Evolutionary conservation across 2,797 vertebrate species (phyloP).

Genomic region (Emys orbicularis): DNA sequence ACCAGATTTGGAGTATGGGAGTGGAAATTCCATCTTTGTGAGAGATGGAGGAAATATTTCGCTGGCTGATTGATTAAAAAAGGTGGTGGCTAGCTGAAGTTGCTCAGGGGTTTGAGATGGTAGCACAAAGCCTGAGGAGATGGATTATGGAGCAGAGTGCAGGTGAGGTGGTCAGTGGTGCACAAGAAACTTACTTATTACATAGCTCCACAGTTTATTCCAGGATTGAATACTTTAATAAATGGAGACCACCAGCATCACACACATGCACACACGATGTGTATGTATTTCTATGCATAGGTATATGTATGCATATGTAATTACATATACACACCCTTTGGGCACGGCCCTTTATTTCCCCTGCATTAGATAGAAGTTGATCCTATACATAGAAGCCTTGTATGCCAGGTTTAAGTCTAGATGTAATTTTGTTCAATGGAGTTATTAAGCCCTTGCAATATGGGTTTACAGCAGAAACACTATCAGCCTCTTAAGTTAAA

Average conservation of each 20-base stretch:
- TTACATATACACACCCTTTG: neutral
- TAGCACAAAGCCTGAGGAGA: neutral
- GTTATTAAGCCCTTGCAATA: constrained; percentile 70
- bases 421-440: constrained; percentile 78
- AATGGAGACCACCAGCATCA: neutral
- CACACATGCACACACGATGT: accelerated
- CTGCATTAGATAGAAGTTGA: neutral
- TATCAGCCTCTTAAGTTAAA: constrained; percentile 66
- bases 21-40: neutral
- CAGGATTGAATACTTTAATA: neutral
- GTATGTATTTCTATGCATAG: neutral
- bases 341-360: neutral
- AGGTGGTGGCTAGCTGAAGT: neutral
- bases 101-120: neutral
- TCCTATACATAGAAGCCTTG: constrained; percentile 27
- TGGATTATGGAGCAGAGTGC: neutral
- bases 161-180: neutral
- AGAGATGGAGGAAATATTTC: neutral
- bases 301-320: neutral
- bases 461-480: constrained; percentile 49
- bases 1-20: neutral
- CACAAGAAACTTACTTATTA: constrained; percentile 10
- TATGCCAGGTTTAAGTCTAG: constrained; percentile 66
- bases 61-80: accelerated
- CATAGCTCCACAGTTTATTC: neutral